Evolutionary conservation across 2,113 vertebrate genomes (phyloP).

Genomic region (Antigone vipio): DNA sequence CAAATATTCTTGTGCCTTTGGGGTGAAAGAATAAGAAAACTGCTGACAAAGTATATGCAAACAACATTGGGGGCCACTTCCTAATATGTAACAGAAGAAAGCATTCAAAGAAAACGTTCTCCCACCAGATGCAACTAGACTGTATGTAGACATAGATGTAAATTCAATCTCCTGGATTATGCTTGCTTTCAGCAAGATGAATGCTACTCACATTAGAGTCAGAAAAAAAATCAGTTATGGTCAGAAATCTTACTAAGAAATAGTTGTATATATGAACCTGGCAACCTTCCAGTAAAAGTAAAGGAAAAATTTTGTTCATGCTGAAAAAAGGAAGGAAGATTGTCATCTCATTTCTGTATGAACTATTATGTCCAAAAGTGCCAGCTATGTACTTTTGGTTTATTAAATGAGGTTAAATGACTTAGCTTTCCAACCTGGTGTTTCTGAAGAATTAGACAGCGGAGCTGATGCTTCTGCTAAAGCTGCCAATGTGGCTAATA

Average conservation of each 20-base stretch:
- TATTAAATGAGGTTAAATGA: neutral
- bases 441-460: slow-evolving; percentile 84
- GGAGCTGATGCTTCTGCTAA: slow-evolving; percentile 88
- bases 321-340: neutral
- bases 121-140: neutral
- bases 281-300: neutral
- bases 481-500: slow-evolving; percentile 85
- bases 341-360: neutral
- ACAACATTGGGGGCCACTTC: neutral
- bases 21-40: neutral
- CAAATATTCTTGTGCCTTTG: neutral
- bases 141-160: neutral
- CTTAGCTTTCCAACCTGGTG: slow-evolving; percentile 77
- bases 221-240: neutral
- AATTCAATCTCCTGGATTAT: neutral
- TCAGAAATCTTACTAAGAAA: neutral
- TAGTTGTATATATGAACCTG: neutral
- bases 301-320: neutral
- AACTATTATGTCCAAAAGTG: neutral
- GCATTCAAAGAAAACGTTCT: neutral
- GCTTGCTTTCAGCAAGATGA: neutral
- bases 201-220: neutral
- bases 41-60: neutral
- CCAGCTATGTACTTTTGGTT: neutral
- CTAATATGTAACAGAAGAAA: neutral